phyloP scores from a whole-genome alignment of 2,797 vertebrate genomes.

The Antennarius maculatus region DNA sequence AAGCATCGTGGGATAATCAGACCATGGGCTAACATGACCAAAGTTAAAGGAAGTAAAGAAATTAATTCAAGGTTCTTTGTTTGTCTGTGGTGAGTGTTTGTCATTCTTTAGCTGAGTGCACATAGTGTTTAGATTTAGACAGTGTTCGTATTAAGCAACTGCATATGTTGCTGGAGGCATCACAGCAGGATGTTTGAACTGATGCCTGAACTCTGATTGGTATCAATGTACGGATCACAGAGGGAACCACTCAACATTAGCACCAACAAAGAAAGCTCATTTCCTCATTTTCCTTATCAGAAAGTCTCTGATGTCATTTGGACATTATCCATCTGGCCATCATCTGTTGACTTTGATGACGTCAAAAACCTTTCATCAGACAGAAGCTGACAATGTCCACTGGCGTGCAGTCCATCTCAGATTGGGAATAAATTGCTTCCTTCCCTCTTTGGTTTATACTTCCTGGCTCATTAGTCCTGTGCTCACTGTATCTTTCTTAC shows the following conservation, averaged over 20 bases:
- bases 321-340: constrained; percentile 61
- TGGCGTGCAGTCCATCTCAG: constrained; percentile 63
- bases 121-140: constrained; percentile 13
- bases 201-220: constrained; percentile 57
- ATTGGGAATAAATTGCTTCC: constrained; percentile 69
- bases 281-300: constrained; percentile 58
- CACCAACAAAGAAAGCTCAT: constrained; percentile 64
- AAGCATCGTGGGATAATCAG: neutral
- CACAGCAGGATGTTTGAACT: constrained; percentile 51
- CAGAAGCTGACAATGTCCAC: constrained; percentile 59
- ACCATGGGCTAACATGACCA: neutral
- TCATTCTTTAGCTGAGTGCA: constrained; percentile 15
- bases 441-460: constrained; percentile 71
- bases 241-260: constrained; percentile 54
- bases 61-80: neutral
- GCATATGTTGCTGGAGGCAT: constrained; percentile 55
- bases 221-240: constrained; percentile 63
- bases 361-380: constrained; percentile 74
- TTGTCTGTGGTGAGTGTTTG: neutral
- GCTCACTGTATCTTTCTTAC: constrained; percentile 15
- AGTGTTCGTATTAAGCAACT: constrained; percentile 49
- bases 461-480: constrained; percentile 66
- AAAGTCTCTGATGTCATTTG: constrained; percentile 49
- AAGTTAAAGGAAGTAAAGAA: neutral
- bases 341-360: constrained; percentile 65